Evolutionary conservation across 2,113 vertebrate genomes (phyloP), one percentile per base, ranked within the genome.

Genomic region (Tretioscincus oriximinensis): DNA sequence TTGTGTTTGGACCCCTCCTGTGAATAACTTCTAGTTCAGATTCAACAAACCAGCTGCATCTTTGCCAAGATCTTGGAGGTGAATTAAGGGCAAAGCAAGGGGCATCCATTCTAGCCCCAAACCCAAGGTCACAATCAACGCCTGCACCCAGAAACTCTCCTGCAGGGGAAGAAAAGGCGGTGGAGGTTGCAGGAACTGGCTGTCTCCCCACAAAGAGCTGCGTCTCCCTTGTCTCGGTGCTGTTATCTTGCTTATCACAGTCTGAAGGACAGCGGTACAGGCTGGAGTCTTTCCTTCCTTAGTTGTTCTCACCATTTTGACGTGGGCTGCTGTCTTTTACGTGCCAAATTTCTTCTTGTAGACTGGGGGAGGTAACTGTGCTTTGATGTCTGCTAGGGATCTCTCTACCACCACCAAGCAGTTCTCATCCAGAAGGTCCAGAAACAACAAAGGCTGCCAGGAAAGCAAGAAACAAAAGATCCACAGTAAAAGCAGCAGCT

Each of bases 281-380:
- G 31, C 0, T 91, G 87, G 82, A 86, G 63, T 74, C 0, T 49
- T 83, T 82, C 69, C 80, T 92, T 28, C 65, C 28, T 66, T 29
- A 18, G 54, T 51, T 18, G 18, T 18, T 58, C 54, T 58, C 54
- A 58, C 54, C 54, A 18, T 58, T 18, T 18, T 18, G 12, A 18
- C 14, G 18, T 9, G 21, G 64, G 26, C 1, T 4, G 7, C 18
- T 35, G 20, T 86, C 95, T 31, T 41, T 24, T 96, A 99, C 73
- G 98, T 99, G 79, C 97, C 98, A 80, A 99, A 99, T 86, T 97
- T 98, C 95, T 99, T 99, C 94, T 96, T 96, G 77, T 96, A 95
- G 85, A 98, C 90, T 1, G 98, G 97, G 14, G 96, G 93, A 0
- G 98, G 97, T 71, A 99, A 95, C 82, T 97, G 96, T 10, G 96